Percentiles rank a stretch among this genome's conserved stretches.
Conservation (phyloP, 1,140 invertebrate species). For the Temnothorax longispinosus region DNA sequence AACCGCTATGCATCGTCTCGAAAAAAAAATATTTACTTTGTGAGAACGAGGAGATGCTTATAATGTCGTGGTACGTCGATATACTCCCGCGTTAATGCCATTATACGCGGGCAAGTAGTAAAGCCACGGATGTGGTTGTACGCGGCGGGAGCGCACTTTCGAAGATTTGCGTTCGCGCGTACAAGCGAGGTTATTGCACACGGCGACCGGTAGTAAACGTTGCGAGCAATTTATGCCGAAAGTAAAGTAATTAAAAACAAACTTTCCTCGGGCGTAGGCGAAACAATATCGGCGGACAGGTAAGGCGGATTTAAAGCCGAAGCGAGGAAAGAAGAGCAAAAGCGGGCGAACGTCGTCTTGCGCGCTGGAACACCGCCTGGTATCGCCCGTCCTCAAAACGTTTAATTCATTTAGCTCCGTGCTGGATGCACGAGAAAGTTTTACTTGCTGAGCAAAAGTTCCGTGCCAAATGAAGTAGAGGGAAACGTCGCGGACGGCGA, state of each 20-base stretch:
- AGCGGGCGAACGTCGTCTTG: conserved; percentile 8
- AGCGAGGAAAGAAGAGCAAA: background rate
- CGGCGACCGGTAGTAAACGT: conserved; percentile 31
- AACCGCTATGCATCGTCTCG: background rate
- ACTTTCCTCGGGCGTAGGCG: conserved; percentile 24
- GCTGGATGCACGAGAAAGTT: conserved; percentile 29
- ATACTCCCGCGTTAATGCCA: background rate
- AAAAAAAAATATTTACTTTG: background rate
- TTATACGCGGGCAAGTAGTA: conserved; percentile 32
- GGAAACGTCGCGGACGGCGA: conserved; percentile 9
- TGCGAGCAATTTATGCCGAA: conserved; percentile 54
- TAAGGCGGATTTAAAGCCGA: conserved; percentile 41
- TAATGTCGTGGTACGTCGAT: conserved; percentile 16
- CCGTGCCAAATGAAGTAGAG: conserved; percentile 49
- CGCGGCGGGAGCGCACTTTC: conserved; percentile 3
- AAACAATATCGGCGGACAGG: conserved; percentile 57
- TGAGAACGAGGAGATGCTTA: background rate
- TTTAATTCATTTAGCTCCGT: conserved; percentile 53
- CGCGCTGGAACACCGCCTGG: conserved; percentile 14
- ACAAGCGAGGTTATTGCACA: conserved; percentile 40
- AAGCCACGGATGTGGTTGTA: conserved; percentile 8
- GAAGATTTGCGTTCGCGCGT: conserved; percentile 43
- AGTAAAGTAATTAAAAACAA: conserved; percentile 63
- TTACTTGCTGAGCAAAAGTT: conserved; percentile 41
- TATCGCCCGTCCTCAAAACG: conserved; percentile 34